These are phyloP conservation scores for Erinaceus europaeus DNA, from an alignment of 2,113 vertebrate species.

Conservation along the genomic window DNA sequence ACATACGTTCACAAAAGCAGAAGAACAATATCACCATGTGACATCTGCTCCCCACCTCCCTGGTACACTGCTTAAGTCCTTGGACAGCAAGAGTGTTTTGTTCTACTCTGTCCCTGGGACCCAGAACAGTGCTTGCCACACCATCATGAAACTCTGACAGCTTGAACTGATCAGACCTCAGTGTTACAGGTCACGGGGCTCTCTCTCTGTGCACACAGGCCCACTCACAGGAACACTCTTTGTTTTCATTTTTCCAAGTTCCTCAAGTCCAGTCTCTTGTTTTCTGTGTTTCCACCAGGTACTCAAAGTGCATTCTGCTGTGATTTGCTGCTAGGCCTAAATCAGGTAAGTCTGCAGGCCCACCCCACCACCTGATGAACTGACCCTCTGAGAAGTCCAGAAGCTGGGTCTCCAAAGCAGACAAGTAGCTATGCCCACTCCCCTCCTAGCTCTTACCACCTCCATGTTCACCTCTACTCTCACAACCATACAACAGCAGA, in stretches of 20 bases:
- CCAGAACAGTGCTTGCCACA: neutral
- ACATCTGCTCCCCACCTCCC: neutral
- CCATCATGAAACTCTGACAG: neutral
- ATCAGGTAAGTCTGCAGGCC: neutral
- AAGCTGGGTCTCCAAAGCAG: neutral
- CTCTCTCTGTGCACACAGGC: neutral
- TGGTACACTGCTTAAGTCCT: neutral
- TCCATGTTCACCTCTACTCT: too few relatives aligned
- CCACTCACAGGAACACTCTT: neutral
- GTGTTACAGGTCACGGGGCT: neutral
- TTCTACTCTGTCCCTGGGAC: neutral
- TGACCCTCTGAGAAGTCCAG: neutral
- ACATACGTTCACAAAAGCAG: too few relatives aligned
- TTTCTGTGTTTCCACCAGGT: neutral
- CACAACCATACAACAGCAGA: neutral
- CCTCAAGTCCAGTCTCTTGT: too few relatives aligned
- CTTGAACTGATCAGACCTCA: neutral
- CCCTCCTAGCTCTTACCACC: neutral
- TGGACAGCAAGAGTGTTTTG: neutral
- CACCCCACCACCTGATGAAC: too few relatives aligned
- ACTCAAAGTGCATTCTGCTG: neutral
- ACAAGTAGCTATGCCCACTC: neutral
- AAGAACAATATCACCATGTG: rapidly evolving
- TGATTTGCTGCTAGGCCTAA: neutral
- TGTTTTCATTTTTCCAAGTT: too few relatives aligned